Base-by-base conservation (phyloP, 2,888 invertebrate genomes). In the Azorinus chamasolen region DNA sequence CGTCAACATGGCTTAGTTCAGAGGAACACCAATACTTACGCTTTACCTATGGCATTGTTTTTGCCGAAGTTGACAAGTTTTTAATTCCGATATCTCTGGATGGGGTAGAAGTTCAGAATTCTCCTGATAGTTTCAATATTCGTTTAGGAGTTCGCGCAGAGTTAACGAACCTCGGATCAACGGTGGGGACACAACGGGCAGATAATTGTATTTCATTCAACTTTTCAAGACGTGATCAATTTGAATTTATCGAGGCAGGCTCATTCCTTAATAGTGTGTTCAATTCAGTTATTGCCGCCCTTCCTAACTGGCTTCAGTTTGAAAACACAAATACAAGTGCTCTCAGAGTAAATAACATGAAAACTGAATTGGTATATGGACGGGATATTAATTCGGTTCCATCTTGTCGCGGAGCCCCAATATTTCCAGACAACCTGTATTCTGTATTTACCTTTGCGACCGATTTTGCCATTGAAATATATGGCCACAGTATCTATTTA, bases 341-440 rank as follows among this genome's bases (percentile, higher is more conserved):
- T 24, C 12, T 79, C 6, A 59, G 66, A 10, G 59, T 79, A n/a
- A 62, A 59, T n/a, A 68, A 74, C 22, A 22, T 79, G n/a, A 65
- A 48, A 25, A 74, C 68, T 16, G 79, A 79, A 14, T 45, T 79
- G 5, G 46, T 69, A 22, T 74, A 68, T 50, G 74, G 74, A 24
- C 41, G 18, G 12, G 20, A 71, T 5, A 68, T 79, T 22, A 58
- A 74, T n/a, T 20, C 41, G 10, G 32, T 53, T 0, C 48, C 20
- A 6, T 51, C 55, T 54, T 79, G 79, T 45, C 12, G 48, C 12
- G 79, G 74, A 10, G 79, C 79, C 22, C 79, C 79, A 16, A 70
- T 79, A 18, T 46, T 71, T n/a, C 22, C 62, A 0, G 48, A 45
- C 18, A 62, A 66, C 20, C 59, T 79, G 10, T 74, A 79, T 20